phyloP scores from a whole-genome alignment of 2,888 invertebrate genomes.

The Tribolium freemani region DNA sequence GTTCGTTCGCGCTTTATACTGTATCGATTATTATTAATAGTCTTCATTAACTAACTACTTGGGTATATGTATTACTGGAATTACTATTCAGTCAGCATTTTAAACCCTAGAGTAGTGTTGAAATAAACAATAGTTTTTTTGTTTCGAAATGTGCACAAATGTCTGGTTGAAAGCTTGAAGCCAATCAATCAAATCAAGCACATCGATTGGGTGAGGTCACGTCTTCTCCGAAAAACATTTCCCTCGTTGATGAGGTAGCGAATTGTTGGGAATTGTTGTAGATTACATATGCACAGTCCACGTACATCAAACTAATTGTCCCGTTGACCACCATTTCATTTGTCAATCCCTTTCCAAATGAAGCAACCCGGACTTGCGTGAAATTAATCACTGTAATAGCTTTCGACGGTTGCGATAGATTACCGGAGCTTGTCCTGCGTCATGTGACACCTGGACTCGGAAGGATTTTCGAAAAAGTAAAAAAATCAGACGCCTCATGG shows the following conservation, averaged over 20 bases:
- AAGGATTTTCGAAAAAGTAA: background rate
- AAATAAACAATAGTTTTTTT: too few relatives aligned
- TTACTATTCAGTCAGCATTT: too few relatives aligned
- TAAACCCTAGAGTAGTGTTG: too few relatives aligned
- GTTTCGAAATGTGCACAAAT: too few relatives aligned
- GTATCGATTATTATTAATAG: too few relatives aligned
- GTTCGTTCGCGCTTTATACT: too few relatives aligned
- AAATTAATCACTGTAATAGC: conserved; percentile 53
- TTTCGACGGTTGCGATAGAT: conserved; percentile 42
- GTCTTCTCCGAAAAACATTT: background rate
- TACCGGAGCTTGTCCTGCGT: conserved; percentile 12
- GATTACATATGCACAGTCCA: conserved; percentile 47
- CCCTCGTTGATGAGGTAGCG: background rate
- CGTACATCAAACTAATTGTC: conserved; percentile 51
- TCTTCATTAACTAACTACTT: too few relatives aligned
- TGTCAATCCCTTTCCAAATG: conserved; percentile 50
- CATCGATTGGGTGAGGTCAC: too few relatives aligned
- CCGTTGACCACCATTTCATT: conserved; percentile 51
- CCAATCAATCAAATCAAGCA: background rate
- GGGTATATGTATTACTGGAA: too few relatives aligned
- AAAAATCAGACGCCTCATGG: background rate
- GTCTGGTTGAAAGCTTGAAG: background rate
- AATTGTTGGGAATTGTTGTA: conserved; percentile 11
- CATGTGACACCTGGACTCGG: conserved; percentile 17
- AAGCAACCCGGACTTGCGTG: conserved; percentile 44